Base-by-base conservation (phyloP, 2,113 vertebrate species). In the Emydura subglobosa region DNA sequence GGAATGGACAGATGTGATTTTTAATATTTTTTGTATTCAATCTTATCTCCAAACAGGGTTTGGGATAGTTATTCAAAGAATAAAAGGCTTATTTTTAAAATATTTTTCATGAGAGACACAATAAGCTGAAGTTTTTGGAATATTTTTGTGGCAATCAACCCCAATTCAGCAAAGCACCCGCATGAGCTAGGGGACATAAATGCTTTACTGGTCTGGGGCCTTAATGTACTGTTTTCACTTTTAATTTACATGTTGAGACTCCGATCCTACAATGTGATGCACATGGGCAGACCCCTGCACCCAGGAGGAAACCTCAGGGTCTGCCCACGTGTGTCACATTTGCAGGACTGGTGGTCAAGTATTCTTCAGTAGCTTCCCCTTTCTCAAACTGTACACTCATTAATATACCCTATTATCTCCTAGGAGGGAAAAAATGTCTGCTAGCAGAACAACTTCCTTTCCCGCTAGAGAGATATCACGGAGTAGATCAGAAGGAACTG, bases 401-500 rank as follows among this genome's bases (percentile, higher is more conserved):
- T 92, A 72, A 87, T 25, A 7, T 90, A 80, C 83, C 78, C 47
- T 27, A 89, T 57, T 93, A 5, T 96, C 90, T 95, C 76, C 68
- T 95, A 99, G 98, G 98, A 98, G 83, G 97, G 94, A 98, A 96
- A 68, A 96, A 92, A 99, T 99, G 99, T 98, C 99, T 94, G 98
- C 98, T 72, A 97, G 91, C 96, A 98, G 97, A 96, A 91, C 96
- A 94, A 97, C 86, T 80, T 98, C 98, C 72, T 89, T 95, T 90
- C 97, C 83, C 65, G 91, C 96, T 92, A 97, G 96, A 87, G 98
- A 98, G 97, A 98, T 99, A 68, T 97, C 98, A 94, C 96, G 97
- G 81, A 99, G 99, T 96, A 99, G 93, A 94, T 99, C 99, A 55
- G 99, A 99, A 96, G 99, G 99, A 29, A 98, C 98, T 74, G 97